Base-by-base conservation (phyloP, 2,888 invertebrate genomes). In the Cephalotes varians region DNA sequence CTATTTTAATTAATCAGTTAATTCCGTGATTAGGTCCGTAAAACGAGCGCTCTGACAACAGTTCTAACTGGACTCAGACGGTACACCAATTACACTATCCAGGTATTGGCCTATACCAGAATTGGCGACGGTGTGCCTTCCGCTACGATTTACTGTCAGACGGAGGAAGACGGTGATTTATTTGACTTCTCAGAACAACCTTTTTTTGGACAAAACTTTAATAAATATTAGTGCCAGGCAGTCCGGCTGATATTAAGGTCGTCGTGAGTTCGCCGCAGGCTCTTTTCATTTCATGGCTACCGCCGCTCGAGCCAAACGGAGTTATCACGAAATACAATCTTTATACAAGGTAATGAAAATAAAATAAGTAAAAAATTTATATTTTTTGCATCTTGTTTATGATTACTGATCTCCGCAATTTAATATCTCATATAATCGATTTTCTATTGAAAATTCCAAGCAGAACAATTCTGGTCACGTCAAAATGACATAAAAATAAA, bases 81-180 rank as follows among this genome's bases (percentile, higher is more conserved):
- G 92, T 98, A 96, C 93, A 97, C 97, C 47, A 98, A 98, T 94
- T 98, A 98, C 94, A 97, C 97, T 92, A 95, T 98, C 84, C 97
- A 97, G 95, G 97, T 98, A 12, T 93, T 97, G 91, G 97, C 98
- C 0, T 97, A 96, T 93, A 98, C 98, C 0, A 96, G 97, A 92
- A 96, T 97, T 91, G 98, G 98, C 0, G 97, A 97, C 92, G 98
- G 98, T 2, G 95, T 96, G 6, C 94, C 96, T 81, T 96, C 97
- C 49, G 95, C 95, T 84, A 96, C 97, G 0, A 95, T 96, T 49
- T 97, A 96, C 93, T 97, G 98, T 91, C 96, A 96, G 91, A 98
- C 98, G 2, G 97, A 97, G 90, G 97, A 98, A 95, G 98, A 98
- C 94, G 96, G 97, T 97, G 94, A 81, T 82, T 40, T 51, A 60